phyloP scores from a whole-genome alignment of 2,113 vertebrate species.

The Papio anubis region DNA sequence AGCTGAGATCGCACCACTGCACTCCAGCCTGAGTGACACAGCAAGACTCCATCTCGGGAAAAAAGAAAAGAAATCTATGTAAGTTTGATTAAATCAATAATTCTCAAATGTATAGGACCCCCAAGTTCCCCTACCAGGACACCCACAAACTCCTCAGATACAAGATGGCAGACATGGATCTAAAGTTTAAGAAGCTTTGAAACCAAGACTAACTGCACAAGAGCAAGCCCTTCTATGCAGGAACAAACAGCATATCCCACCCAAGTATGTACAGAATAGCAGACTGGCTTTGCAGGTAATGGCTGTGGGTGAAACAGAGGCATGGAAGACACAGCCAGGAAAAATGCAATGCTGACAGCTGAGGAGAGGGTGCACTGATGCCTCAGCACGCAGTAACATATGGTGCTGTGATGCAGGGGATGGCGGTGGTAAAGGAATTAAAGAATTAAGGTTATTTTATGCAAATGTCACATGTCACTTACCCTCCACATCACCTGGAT shows the following conservation, averaged over 20 bases:
- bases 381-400: accelerated
- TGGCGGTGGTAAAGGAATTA: accelerated
- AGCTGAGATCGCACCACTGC: too few species aligned
- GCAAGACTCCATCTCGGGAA: too few species aligned
- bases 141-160: background rate
- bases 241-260: accelerated
- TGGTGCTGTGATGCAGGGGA: background rate
- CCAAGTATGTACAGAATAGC: background rate
- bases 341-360: accelerated
- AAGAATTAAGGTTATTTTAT: background rate
- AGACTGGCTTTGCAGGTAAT: background rate
- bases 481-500: background rate
- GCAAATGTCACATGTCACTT: background rate
- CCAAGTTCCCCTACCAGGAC: too few species aligned
- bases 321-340: background rate
- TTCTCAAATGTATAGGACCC: background rate
- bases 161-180: background rate
- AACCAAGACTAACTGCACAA: background rate
- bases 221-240: background rate
- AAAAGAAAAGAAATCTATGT: background rate
- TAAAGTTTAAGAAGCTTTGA: background rate
- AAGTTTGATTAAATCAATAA: background rate
- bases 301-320: background rate
- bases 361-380: background rate
- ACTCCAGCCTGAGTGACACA: too few species aligned